A percentile compares a stretch with the other conserved stretches of the same genome.
Evolutionary conservation across 2,888 invertebrate species (phyloP).

Genomic region (Drosophila algonquin): DNA sequence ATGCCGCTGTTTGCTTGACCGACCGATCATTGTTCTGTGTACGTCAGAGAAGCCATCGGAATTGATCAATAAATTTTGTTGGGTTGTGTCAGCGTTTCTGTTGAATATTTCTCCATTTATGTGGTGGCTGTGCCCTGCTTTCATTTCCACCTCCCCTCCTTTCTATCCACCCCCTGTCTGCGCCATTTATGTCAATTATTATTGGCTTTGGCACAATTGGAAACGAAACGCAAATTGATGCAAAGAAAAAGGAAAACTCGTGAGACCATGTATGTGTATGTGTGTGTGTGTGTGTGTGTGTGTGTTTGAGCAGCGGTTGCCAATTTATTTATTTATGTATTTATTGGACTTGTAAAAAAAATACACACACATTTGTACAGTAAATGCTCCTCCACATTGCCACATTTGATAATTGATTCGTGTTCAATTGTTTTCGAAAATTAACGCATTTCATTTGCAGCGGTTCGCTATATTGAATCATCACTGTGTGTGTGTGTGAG

Average conservation of each 20-base stretch:
- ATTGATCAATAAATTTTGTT: constrained; percentile 45
- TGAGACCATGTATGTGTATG: neutral
- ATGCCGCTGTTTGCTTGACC: constrained; percentile 13
- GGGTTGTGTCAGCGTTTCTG: constrained; percentile 25
- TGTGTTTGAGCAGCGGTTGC: constrained; percentile 16
- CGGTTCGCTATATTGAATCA: constrained; percentile 13
- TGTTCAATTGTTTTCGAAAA: constrained; percentile 24
- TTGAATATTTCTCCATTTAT: constrained; percentile 53
- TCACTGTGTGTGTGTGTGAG: constrained; percentile 5
- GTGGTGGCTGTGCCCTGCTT: constrained; percentile 57
- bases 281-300: neutral
- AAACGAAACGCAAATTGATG: constrained; percentile 74
- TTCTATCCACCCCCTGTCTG: constrained; percentile 22
- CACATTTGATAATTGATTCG: constrained; percentile 33
- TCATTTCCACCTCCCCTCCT: constrained; percentile 20
- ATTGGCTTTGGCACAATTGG: constrained; percentile 72
- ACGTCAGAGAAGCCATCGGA: constrained; percentile 40
- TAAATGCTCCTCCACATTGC: constrained; percentile 11
- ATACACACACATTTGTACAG: constrained; percentile 13
- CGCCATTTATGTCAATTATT: constrained; percentile 72
- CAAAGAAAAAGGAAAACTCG: constrained; percentile 57
- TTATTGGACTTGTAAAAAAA: constrained; percentile 37
- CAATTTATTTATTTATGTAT: constrained; percentile 46
- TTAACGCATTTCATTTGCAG: constrained; percentile 10
- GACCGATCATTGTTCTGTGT: constrained; percentile 24